Conservation (phyloP, 2,888 invertebrate genomes). For the Caenorhabditis becei region DNA sequence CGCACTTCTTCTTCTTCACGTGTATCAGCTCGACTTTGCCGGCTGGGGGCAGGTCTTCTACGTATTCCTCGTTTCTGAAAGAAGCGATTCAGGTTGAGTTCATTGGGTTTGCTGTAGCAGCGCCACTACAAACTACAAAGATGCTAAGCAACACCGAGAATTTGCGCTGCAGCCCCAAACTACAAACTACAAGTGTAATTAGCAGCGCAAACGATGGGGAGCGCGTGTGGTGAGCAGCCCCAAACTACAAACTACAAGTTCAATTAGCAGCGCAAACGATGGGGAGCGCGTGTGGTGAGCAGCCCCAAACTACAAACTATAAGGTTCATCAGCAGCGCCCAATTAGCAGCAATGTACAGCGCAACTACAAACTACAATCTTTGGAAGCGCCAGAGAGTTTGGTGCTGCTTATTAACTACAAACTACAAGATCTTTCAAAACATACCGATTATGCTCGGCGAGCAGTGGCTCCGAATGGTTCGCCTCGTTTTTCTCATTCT, state of each 20-base stretch:
- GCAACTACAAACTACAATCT: neutral
- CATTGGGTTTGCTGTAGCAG: no score
- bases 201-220: neutral
- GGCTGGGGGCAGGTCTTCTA: conserved; percentile 70
- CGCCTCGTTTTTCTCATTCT: conserved; percentile 64
- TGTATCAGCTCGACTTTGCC: conserved; percentile 72
- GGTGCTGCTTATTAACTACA: neutral
- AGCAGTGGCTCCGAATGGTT: conserved; percentile 61
- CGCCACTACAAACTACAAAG: no score
- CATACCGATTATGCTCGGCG: conserved; percentile 54
- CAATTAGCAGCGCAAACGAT: neutral
- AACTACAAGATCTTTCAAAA: neutral
- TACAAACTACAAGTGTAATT: neutral
- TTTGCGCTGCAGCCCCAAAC: no score
- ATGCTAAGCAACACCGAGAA: neutral
- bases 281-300: no score
- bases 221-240: no score
- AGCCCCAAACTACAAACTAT: no score
- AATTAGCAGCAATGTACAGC: no score
- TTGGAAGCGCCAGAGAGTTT: no score
- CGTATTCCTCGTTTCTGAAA: conserved; percentile 53
- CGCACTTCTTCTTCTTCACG: conserved; percentile 75
- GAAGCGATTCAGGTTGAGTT: neutral
- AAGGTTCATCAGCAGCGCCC: no score
- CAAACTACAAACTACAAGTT: neutral